phyloP scores from a whole-genome alignment of 2,888 invertebrate species.

The Diaphora mendica region DNA sequence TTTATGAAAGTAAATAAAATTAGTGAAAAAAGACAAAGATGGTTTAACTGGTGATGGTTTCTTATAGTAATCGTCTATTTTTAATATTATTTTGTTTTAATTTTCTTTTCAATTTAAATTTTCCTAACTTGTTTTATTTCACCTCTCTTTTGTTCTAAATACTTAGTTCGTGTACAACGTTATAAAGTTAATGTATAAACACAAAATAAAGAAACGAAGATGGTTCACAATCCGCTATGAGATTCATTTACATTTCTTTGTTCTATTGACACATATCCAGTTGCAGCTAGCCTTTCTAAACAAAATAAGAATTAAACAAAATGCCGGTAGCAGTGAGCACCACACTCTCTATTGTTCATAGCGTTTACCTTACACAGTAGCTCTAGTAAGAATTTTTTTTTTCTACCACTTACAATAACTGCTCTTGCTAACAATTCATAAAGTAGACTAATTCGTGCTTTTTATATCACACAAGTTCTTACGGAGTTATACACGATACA shows the following conservation, averaged over 20 bases:
- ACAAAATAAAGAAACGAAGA: background rate
- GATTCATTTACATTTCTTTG: background rate
- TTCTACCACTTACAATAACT: background rate
- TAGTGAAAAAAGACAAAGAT: no score
- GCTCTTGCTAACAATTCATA: background rate
- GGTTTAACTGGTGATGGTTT: no score
- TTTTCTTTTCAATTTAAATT: no score
- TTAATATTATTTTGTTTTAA: no score
- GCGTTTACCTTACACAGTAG: no score
- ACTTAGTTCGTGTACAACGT: background rate
- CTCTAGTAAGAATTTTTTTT: no score
- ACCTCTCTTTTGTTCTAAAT: background rate
- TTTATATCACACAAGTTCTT: background rate
- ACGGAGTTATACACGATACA: background rate
- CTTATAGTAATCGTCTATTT: no score
- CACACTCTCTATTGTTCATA: background rate
- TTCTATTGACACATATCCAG: slow-evolving; percentile 10
- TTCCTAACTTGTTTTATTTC: no score
- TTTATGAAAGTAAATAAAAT: no score
- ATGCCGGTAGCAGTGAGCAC: background rate
- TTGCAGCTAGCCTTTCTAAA: background rate
- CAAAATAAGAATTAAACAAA: slow-evolving; percentile 1
- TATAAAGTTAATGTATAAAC: background rate
- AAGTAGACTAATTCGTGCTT: background rate
- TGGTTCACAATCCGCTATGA: background rate